Evolutionary conservation across 2,797 vertebrate species (phyloP), one percentile per base, ranked within the genome.

Genomic region (Halcyon chelicuti): DNA sequence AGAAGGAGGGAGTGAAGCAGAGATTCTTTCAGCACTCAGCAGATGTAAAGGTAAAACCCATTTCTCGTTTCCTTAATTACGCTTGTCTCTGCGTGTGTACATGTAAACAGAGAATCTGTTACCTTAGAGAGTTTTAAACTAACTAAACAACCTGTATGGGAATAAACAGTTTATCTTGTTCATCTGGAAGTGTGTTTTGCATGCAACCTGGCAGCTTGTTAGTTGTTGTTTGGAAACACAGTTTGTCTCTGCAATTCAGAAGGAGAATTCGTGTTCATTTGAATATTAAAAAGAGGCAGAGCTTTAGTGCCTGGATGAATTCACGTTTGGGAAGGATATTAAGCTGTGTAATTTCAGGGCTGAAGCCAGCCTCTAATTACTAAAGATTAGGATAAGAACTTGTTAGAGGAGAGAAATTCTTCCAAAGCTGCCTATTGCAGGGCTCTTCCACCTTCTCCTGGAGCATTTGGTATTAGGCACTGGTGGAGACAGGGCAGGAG

Each of bases 31-130:
- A 72, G 42, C 81, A 42, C 76, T 51, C 96, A 88, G 93, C 86
- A 54, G 79, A 72, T 76, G 5, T 31, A 40, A 68, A 96, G 96
- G 97, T 97, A 97, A 97, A 94, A 33, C 80, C 75, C 77, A 61
- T 90, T 97, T 91, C 88, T 80, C 46, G 3, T 91, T 82, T 70
- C 76, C 75, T 68, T 52, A 46, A 57, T 54, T 71, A 9, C 14
- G 0, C 12, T 71, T 88, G n/a, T 18, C 42, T 68, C 28, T 25
- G 7, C 60, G 62, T 83, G 65, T 87, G 26, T 40, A 25, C 57
- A 47, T n/a, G 28, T 22, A 70, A 93, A 95, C 66, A 94, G 70
- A 84, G 65, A 35, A 63, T n/a, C 67, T 90, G 86, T 25, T 72
- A 74, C 86, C 70, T 93, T 47, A 77, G 79, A 90, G 84, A 90